phyloP scores from a whole-genome alignment of 2,888 invertebrate genomes.

The Nasonovia ribisnigri region DNA sequence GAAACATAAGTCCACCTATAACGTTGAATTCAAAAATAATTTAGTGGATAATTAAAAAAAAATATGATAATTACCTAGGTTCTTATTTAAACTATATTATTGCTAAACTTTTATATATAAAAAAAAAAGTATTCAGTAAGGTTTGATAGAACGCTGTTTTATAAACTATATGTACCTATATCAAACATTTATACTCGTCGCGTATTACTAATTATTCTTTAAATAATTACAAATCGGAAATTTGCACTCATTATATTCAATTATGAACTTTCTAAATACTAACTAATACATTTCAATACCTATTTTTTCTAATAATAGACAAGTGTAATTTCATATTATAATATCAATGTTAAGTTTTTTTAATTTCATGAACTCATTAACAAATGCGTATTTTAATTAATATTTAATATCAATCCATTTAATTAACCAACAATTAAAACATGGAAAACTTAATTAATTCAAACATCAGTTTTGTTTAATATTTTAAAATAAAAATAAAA shows the following conservation, averaged over 20 bases:
- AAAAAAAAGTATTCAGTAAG: background rate
- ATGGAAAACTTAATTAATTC: background rate
- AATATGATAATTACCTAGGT: background rate
- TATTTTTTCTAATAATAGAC: background rate
- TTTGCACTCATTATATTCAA: background rate
- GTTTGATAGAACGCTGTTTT: background rate
- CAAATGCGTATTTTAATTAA: background rate
- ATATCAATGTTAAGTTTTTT: background rate
- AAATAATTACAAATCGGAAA: background rate
- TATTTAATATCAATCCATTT: background rate
- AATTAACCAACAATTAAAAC: background rate
- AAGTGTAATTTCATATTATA: background rate
- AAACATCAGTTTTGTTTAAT: background rate
- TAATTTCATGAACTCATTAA: background rate
- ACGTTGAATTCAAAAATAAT: background rate
- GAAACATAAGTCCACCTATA: background rate
- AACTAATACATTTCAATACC: background rate
- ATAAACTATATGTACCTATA: background rate
- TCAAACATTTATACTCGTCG: background rate
- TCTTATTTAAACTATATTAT: background rate
- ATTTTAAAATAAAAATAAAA: background rate
- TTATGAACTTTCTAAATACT: background rate
- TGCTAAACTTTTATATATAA: background rate
- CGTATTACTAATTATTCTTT: background rate
- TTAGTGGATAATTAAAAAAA: background rate